phyloP scores from a whole-genome alignment of 2,888 invertebrate genomes.

The Drosophila rubida region DNA sequence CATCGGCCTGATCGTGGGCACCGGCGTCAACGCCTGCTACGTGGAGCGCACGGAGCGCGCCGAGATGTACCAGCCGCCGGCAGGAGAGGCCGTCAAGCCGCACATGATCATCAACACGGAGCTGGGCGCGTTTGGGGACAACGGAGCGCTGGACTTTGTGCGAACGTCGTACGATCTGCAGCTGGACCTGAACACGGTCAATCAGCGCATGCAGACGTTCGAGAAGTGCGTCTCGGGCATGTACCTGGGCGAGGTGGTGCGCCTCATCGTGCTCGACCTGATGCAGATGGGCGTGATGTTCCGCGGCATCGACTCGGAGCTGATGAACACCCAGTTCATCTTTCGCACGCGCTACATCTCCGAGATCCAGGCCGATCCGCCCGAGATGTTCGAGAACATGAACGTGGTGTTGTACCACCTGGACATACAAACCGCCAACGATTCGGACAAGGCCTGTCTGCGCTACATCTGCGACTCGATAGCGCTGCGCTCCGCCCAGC shows the following conservation, averaged over 20 bases:
- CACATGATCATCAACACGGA: slow-evolving; percentile 16
- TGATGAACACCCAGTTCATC: not conserved
- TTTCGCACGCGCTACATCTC: slow-evolving; percentile 1
- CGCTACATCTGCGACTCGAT: slow-evolving; percentile 7
- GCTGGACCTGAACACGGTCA: not conserved
- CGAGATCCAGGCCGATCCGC: not conserved
- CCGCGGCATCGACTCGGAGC: not conserved
- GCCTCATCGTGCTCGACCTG: slow-evolving; percentile 6
- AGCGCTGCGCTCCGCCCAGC: not conserved
- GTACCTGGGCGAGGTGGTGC: slow-evolving; percentile 13
- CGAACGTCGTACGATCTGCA: slow-evolving; percentile 4
- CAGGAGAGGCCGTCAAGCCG: not conserved
- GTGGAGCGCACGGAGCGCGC: slow-evolving; percentile 85
- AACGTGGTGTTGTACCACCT: not conserved
- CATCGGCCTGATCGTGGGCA: slow-evolving; percentile 90
- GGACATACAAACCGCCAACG: not conserved
- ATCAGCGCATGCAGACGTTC: slow-evolving; percentile 1
- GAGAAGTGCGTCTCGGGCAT: slow-evolving; percentile 16
- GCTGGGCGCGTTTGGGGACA: slow-evolving; percentile 14
- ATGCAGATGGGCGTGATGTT: slow-evolving; percentile 6
- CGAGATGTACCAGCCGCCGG: not conserved
- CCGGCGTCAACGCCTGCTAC: slow-evolving; percentile 97
- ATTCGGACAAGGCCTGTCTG: not conserved
- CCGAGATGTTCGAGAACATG: not conserved
- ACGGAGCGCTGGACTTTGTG: slow-evolving; percentile 3